These are phyloP conservation scores for Parasteatoda tepidariorum DNA, from an alignment of 1,140 invertebrate species.

Conservation along the genomic window DNA sequence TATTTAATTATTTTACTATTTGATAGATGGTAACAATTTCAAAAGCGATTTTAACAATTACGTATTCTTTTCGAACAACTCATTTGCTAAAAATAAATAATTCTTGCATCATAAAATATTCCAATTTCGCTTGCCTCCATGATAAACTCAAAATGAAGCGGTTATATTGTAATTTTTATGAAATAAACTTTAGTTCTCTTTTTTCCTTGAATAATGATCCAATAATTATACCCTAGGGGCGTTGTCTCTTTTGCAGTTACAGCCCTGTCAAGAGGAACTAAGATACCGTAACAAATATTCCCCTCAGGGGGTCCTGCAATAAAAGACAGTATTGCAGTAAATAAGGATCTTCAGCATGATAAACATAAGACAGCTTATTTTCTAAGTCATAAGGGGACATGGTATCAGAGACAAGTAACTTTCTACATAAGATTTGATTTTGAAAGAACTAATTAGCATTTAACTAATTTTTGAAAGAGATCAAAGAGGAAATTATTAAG, in stretches of 20 bases:
- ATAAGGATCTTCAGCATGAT: slow-evolving; percentile 5
- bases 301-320: slow-evolving; percentile 10
- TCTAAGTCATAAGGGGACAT: too few species aligned
- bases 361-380: slow-evolving; percentile 28
- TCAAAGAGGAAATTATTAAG: not conserved
- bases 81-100: too few species aligned
- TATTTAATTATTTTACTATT: too few species aligned
- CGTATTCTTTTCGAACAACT: too few species aligned
- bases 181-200: slow-evolving; percentile 29
- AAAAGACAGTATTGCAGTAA: slow-evolving; percentile 6
- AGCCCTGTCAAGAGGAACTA: not conserved
- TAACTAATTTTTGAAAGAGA: slow-evolving; percentile 14
- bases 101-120: too few species aligned
- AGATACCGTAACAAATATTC: not conserved
- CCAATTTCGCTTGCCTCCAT: too few species aligned
- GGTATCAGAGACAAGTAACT: too few species aligned
- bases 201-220: slow-evolving; percentile 36
- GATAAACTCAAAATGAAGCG: slow-evolving; percentile 7
- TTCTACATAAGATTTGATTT: not conserved
- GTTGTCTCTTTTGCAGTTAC: not conserved
- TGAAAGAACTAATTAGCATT: slow-evolving; percentile 44
- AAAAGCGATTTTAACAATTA: too few species aligned
- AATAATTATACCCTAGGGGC: slow-evolving; percentile 36
- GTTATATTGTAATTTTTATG: slow-evolving; percentile 21
- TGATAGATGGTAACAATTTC: too few species aligned